Base-by-base conservation (phyloP, 2,113 vertebrate species). In the Carassius auratus region DNA sequence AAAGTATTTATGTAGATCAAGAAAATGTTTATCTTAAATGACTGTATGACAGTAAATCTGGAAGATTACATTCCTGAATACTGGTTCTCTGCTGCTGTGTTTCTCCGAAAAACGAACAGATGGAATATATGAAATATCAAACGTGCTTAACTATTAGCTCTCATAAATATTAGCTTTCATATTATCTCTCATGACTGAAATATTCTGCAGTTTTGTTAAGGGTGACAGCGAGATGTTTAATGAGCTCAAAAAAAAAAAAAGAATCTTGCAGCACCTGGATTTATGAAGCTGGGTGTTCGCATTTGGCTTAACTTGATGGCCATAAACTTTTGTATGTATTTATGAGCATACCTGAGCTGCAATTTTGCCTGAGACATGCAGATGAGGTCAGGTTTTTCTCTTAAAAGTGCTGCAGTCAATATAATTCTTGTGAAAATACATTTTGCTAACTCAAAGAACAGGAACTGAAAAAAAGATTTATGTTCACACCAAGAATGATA, bases 171-270 rank as follows among this genome's bases (percentile, higher is more conserved):
- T 38, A 38, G 36, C 36, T 30, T 30, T 30, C 30, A 74, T 10
- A n/a, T 23, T 45, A 3, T 45, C 36, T 42, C 7, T 26, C 4
- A 30, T 66, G 10, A 66, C 26, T 73, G 23, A 50, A 80, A 66
- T 52, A 64, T 71, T 9, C 6, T 77, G 13, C 19, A 8, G 14
- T 21, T 48, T 52, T 76, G n/a, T 52, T 52, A 50, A 76, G 75
- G 48, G 26, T 48, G 75, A 86, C 33, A 87, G 64, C 86, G 85
- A 89, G 9, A 15, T 87, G 89, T 92, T 93, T 93, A 90, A 93
- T 89, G 88, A 84, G 19, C 71, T 89, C n/a, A 61, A n/a, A 61
- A 61, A 61, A 59, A 59, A 21, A 59, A 59, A 59, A 57, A 57
- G 30, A 30, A 8, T 59, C 5, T 21, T 8, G 8, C 66, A 86